Percentiles rank a stretch among this genome's conserved stretches.
Conservation (phyloP, 2,888 invertebrate genomes). For the Blomia tropicalis region DNA sequence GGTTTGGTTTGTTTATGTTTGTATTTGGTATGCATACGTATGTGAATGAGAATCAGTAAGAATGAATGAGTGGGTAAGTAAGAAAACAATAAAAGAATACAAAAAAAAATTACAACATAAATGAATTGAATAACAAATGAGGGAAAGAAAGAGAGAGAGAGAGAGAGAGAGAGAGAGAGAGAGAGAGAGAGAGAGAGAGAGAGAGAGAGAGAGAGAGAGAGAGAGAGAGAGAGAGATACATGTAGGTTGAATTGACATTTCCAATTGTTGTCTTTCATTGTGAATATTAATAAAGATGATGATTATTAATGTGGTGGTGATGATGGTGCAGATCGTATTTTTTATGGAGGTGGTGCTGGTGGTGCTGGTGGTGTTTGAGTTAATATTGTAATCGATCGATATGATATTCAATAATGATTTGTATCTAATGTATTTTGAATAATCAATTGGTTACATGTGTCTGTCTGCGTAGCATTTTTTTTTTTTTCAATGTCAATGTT, state of each 20-base stretch:
- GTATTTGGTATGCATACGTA: background rate
- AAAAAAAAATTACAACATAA: background rate
- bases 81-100: background rate
- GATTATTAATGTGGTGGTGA: too few species aligned
- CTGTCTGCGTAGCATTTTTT: too few species aligned
- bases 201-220: slow-evolving; percentile 12
- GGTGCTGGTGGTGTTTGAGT: too few species aligned
- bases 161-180: slow-evolving; percentile 17
- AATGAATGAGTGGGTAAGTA: background rate
- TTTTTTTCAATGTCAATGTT: too few species aligned
- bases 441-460: too few species aligned
- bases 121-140: background rate
- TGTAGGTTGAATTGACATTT: background rate
- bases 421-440: too few species aligned
- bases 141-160: slow-evolving; percentile 19
- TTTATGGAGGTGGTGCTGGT: too few species aligned
- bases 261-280: background rate
- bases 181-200: slow-evolving; percentile 16
- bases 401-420: too few species aligned
- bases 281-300: too few species aligned
- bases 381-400: too few species aligned
- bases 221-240: background rate
- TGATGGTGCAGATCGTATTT: too few species aligned
- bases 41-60: background rate
- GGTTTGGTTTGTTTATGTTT: too few species aligned